Evolutionary conservation across 2,113 vertebrate genomes (phyloP), one percentile per base, ranked within the genome.

Genomic region (Equus przewalskii): DNA sequence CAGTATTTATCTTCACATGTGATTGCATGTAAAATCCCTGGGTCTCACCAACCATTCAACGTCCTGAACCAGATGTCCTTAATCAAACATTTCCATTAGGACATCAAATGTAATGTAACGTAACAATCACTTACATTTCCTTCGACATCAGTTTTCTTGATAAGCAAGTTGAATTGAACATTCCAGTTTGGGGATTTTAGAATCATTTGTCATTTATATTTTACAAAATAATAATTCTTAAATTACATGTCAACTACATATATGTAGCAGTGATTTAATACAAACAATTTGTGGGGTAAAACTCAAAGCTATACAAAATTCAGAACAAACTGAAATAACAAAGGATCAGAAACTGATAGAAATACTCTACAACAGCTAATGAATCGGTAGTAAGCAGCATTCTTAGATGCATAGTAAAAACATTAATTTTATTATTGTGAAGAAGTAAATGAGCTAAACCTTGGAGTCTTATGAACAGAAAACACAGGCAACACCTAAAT

Each of bases 401-500:
- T 89, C n/a, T 85, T 64, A 79, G 26, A 75, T 54, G 36, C 1
- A 65, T 7, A 94, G 70, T 75, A 76, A 90, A 73, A 78, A 62
- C 22, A 79, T 56, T 73, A 73, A 76, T 91, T 95, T 76, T 58
- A 93, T 73, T 95, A 79, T 15, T 94, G 78, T 84, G 16, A 95
- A 89, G 65, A 84, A 94, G 10, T 33, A 82, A 73, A 78, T 79
- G 49, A 89, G 36, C 64, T 95, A 83, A 83, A 94, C 12, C 14
- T 58, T 78, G 49, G n/a, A 92, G 3, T 90, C 41, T 83, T 60
- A 46, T 24, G 30, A 87, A 28, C 33, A 78, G 64, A 96, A 93
- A 97, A 87, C 18, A 78, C 16, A 22, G 88, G 41, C n/a, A 94
- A 79, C 70, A 76, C 46, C 49, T 94, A 92, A 89, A 90, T 89